Conservation (phyloP, 2,113 vertebrate species). For the Odontesthes bonariensis region DNA sequence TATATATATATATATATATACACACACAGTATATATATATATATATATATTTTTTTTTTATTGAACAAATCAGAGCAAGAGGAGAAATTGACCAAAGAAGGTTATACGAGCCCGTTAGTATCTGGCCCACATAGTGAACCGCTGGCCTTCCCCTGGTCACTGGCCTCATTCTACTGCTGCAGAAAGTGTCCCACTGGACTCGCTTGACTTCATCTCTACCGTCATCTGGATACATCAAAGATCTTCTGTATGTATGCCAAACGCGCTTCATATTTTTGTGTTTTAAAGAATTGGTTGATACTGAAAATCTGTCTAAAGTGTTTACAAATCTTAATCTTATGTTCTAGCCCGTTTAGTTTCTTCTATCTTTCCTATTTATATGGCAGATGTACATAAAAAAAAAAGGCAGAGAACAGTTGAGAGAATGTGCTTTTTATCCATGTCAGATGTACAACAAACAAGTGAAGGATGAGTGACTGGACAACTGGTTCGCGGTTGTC, state of each 20-base stretch:
- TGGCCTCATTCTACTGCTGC: constrained; percentile 78
- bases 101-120: constrained; percentile 47
- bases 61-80: not conserved
- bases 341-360: not conserved
- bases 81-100: not conserved
- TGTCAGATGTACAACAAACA: not conserved
- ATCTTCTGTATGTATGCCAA: constrained; percentile 24
- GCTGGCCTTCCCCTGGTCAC: constrained; percentile 67
- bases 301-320: not conserved
- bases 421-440: not conserved
- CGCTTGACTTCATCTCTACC: constrained; percentile 32
- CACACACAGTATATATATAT: too few relatives aligned
- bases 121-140: constrained; percentile 48
- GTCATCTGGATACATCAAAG: constrained; percentile 22
- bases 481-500: not conserved
- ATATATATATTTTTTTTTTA: not conserved
- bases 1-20: too few relatives aligned
- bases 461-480: not conserved
- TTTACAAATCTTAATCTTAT: not conserved
- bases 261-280: not conserved
- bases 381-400: not conserved
- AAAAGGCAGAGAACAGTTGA: not conserved
- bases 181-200: constrained; percentile 46
- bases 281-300: not conserved
- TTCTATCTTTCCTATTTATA: not conserved